A percentile compares a stretch with the other conserved stretches of the same genome.
These are phyloP conservation scores for Heliconius cydno DNA, from an alignment of 2,888 invertebrate species.

Conservation along the genomic window DNA sequence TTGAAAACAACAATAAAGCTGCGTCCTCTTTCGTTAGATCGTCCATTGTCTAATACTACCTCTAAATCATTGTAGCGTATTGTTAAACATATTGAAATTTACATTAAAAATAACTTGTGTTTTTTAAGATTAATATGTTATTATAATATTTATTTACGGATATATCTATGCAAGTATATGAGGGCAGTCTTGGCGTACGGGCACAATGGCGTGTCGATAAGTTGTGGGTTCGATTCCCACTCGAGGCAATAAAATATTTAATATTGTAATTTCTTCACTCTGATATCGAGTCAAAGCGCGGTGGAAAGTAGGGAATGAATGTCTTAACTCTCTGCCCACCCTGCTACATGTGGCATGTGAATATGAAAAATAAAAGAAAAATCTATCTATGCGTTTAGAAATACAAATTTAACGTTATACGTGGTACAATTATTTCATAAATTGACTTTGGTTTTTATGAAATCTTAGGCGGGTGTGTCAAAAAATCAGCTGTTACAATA, in stretches of 20 bases:
- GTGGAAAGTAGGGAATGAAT: too few relatives aligned
- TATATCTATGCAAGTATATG: too few relatives aligned
- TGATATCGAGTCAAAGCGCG: too few relatives aligned
- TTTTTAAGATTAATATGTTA: neutral
- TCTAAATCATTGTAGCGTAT: neutral
- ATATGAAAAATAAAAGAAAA: too few relatives aligned
- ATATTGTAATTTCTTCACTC: too few relatives aligned
- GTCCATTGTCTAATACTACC: conserved; percentile 30
- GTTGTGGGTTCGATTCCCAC: too few relatives aligned
- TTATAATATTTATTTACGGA: too few relatives aligned
- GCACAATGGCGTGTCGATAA: too few relatives aligned
- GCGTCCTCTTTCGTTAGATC: conserved; percentile 48
- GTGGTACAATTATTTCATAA: neutral
- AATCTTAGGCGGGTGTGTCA: neutral
- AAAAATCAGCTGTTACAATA: conserved; percentile 16
- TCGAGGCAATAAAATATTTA: too few relatives aligned
- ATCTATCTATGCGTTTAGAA: neutral
- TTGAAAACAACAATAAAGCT: conserved; percentile 51
- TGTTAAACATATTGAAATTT: neutral
- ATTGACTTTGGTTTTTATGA: neutral
- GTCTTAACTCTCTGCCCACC: too few relatives aligned
- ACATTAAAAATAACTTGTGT: neutral
- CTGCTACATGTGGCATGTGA: too few relatives aligned
- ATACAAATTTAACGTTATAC: neutral
- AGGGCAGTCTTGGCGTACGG: too few relatives aligned